phyloP scores from a whole-genome alignment of 2,113 vertebrate species.

The Tiliqua scincoides region DNA sequence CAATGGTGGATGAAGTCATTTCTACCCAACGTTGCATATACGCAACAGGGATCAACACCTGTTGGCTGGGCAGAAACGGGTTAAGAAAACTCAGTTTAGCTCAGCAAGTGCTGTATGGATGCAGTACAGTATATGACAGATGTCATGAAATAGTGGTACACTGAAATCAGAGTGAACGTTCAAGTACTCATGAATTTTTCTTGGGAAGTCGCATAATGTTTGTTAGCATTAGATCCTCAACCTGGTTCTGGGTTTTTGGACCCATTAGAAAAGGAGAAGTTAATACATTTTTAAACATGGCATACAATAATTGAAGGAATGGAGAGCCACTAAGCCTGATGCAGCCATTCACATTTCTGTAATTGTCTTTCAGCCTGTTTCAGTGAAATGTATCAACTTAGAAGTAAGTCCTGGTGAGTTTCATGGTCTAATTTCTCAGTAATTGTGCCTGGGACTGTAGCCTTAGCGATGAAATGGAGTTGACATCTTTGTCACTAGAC shows the following conservation, averaged over 20 bases:
- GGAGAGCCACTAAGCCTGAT: not conserved
- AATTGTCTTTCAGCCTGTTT: not conserved
- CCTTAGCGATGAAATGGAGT: not conserved
- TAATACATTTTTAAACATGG: not conserved
- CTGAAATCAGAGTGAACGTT: not conserved
- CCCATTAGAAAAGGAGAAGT: not conserved
- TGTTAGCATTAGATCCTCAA: not conserved
- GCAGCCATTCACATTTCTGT: not conserved
- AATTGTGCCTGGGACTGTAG: not conserved
- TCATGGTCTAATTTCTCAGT: too few relatives aligned
- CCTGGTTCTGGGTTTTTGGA: not conserved
- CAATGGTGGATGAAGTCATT: too few relatives aligned
- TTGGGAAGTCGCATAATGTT: not conserved
- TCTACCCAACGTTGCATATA: too few relatives aligned
- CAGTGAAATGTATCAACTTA: not conserved
- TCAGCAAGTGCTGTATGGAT: not conserved
- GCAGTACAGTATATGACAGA: conserved; percentile 5
- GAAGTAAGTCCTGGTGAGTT: not conserved
- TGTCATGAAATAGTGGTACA: not conserved
- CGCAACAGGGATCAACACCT: too few relatives aligned
- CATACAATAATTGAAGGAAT: not conserved
- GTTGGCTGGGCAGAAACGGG: too few relatives aligned
- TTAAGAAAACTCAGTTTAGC: conserved; percentile 19
- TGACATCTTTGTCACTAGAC: not conserved
- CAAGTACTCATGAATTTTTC: not conserved